Percentiles rank a stretch among this genome's conserved stretches.
phyloP scores from a whole-genome alignment of 2,113 vertebrate genomes.

The Eubucco bourcierii region DNA sequence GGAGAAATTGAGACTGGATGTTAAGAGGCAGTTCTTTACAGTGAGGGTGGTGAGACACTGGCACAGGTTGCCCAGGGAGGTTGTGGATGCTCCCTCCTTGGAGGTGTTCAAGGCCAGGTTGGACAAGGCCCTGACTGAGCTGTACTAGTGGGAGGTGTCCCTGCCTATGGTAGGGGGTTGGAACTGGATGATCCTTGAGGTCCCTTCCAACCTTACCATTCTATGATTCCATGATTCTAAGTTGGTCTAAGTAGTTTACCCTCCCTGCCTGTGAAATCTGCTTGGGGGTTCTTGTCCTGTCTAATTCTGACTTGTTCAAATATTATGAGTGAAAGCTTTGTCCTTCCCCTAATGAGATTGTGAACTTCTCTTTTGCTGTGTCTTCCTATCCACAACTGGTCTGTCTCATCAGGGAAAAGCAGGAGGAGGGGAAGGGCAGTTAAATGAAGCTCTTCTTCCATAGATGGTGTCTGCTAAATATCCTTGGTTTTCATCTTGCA shows the following conservation, averaged over 20 bases:
- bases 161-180: too few relatives aligned
- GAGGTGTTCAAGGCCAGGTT: too few relatives aligned
- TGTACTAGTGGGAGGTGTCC: too few relatives aligned
- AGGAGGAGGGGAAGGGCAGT: neutral
- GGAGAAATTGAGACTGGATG: too few relatives aligned
- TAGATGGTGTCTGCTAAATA: neutral
- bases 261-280: neutral
- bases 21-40: too few relatives aligned
- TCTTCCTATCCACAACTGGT: neutral
- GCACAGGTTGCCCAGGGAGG: too few relatives aligned
- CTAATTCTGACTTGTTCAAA: neutral
- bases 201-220: too few relatives aligned
- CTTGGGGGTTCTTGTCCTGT: neutral
- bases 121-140: too few relatives aligned
- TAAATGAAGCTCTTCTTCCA: neutral
- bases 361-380: neutral
- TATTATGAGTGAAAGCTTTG: neutral
- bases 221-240: neutral
- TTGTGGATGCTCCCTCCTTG: too few relatives aligned
- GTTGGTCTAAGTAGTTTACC: neutral
- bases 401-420: neutral
- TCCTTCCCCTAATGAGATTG: neutral
- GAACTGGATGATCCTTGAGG: too few relatives aligned
- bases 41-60: too few relatives aligned
- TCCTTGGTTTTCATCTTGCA: slow-evolving; percentile 67